Base-by-base conservation (phyloP, 2,797 vertebrate species). In the Artibeus jamaicensis region DNA sequence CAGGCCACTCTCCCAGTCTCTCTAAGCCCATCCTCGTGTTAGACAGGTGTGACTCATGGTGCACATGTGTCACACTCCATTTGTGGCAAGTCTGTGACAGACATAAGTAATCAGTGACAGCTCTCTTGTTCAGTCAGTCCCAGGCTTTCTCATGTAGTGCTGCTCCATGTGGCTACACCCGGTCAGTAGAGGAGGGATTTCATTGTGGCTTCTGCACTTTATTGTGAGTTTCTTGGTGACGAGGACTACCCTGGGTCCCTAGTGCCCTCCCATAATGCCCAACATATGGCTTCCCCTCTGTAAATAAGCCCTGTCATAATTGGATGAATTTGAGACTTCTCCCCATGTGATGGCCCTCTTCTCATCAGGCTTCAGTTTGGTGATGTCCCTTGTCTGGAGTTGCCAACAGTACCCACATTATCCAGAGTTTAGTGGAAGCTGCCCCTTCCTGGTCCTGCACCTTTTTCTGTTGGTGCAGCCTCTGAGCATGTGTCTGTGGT, bases 21-120 rank as follows among this genome's bases (percentile, higher is more conserved):
- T 85, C 73, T 37, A 44, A 77, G 26, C 22, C 14, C 32, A 32
- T 34, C 26, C 37, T 86, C 15, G 0, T 18, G 37, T 86, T 59
- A 89, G 19, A 55, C 67, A 73, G 34, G 29, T 34, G 21, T 15
- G 16, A 48, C 70, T 89, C 50, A 19, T 29, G 37, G 53, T 34
- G 2, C 26, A 55, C 34, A 1, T 71, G 24, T 77, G 46, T 81
- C 71, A 65, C 53, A 68, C 62, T 3, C 18, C 29, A 1, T 68
- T 34, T 91, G 86, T 82, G 78, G 73, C 21, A 76, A 18, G 24
- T 94, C 39, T 46, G 10, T 88, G 78, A 53, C 78, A 91, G 59
- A 67, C 37, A 32, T 29, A 53, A 37, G 70, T 55, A 7, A 15
- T 71, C 70, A 34, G 65, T 67, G 32, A 68, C 19, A 68, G 53